Evolutionary conservation across 2,888 invertebrate species (phyloP), one percentile per base, ranked within the genome.

Genomic region (Drosophila neoperkinsi): DNA sequence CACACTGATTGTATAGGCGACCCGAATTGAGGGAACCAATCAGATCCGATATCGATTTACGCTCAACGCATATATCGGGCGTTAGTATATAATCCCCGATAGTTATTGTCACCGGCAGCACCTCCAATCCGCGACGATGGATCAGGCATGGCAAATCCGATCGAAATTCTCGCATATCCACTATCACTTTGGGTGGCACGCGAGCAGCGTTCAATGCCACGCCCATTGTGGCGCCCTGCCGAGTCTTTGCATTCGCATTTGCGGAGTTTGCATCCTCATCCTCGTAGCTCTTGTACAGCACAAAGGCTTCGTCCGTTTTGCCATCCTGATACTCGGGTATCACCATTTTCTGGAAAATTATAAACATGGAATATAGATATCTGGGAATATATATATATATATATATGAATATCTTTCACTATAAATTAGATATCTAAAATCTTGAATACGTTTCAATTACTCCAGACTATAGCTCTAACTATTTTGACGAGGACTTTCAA

Each of bases 51-150:
- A 99, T 95, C 57, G 98, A 98, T 94, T 99, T 99, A 59, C 99
- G 95, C 94, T 99, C 99, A 25, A 99, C 97, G 91, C 99, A 99
- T 79, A 99, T 97, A 30, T 99, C 98, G 0, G 99, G 98, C 0
- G 99, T 98, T 21, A 99, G 94, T 91, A 99, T 98, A 92, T 99
- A 99, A 94, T 99, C 99, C 0, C 99, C 99, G 70, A 99, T 96
- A 88, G 96, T 95, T 53, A 98, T 95, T n/a, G 97, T 98, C 1
- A 97, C 94, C 0, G 98, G 98, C 81, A 98, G 96, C 60, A 99
- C 96, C 91, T 98, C 97, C 70, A 99, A 96, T 10, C 98, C 98
- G 63, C 98, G 95, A 91, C 97, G 96, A 92, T 99, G 99, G 68
- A 99, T 95, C 56, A 99, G 94, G 3, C 98, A 96, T 0, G 99